A percentile compares a stretch with the other conserved stretches of the same genome.
These are phyloP conservation scores for Drosophila anomelani DNA, from an alignment of 2,888 invertebrate species.

Conservation along the genomic window DNA sequence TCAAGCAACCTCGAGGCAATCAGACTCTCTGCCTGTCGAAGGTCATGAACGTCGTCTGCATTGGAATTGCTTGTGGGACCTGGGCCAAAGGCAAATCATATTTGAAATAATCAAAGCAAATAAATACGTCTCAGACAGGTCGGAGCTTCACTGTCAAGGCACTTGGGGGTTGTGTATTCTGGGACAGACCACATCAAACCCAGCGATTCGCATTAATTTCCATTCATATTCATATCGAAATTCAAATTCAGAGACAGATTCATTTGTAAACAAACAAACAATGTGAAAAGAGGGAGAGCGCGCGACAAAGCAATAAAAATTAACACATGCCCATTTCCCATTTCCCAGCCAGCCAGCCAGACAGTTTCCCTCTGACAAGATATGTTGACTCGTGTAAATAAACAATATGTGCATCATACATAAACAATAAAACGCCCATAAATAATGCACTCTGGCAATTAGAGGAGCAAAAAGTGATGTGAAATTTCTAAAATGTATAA, in stretches of 20 bases:
- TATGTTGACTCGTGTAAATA: constrained; percentile 50
- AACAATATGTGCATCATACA: constrained; percentile 37
- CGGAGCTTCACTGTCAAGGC: constrained; percentile 34
- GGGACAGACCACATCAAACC: constrained; percentile 64
- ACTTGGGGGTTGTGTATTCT: constrained; percentile 52
- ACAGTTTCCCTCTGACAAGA: constrained; percentile 23
- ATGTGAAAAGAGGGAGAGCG: constrained; percentile 26
- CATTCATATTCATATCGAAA: constrained; percentile 31
- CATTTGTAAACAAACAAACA: constrained; percentile 58
- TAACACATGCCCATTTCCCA: constrained; percentile 51
- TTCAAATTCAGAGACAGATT: constrained; percentile 30
- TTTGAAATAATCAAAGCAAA: constrained; percentile 55
- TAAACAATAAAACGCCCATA: constrained; percentile 49
- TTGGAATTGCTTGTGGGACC: constrained; percentile 15
- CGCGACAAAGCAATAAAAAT: constrained; percentile 61
- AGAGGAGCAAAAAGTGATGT: constrained; percentile 37
- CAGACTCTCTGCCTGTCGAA: constrained; percentile 4
- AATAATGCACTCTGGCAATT: constrained; percentile 66
- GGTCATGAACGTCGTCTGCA: constrained; percentile 29
- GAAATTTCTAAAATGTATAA: constrained; percentile 41
- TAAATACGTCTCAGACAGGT: constrained; percentile 38
- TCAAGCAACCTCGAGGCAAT: constrained; percentile 16
- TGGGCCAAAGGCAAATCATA: constrained; percentile 25
- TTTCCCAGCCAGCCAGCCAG: constrained; percentile 7
- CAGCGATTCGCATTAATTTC: constrained; percentile 15